Evolutionary conservation across 2,797 vertebrate genomes (phyloP).

Genomic region (Rhinichthys osculus): DNA sequence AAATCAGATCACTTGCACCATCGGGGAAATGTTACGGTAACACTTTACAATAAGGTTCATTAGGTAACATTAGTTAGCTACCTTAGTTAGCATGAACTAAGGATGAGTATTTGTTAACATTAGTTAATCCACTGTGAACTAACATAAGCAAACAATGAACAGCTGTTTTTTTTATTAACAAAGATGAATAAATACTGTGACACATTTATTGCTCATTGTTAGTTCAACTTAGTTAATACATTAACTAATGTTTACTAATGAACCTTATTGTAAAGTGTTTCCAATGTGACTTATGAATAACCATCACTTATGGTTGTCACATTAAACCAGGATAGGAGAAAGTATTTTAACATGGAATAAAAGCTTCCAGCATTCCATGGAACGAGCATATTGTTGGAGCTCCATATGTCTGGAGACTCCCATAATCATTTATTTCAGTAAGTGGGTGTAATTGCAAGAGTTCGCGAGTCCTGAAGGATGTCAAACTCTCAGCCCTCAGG

Average conservation of each 20-base stretch:
- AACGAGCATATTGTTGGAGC: background rate
- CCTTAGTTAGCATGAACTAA: too few species aligned
- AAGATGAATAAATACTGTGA: too few species aligned
- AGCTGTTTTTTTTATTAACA: too few species aligned
- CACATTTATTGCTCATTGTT: too few species aligned
- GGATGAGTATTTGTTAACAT: too few species aligned
- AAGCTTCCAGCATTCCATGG: constrained; percentile 1
- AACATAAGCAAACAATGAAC: too few species aligned
- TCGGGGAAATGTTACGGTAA: background rate
- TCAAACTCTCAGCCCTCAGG: constrained; percentile 29
- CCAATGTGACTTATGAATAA: background rate
- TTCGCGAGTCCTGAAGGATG: constrained; percentile 27
- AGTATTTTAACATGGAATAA: background rate
- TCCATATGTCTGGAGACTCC: constrained; percentile 28
- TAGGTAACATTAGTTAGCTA: too few species aligned
- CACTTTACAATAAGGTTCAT: too few species aligned
- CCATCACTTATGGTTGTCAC: background rate
- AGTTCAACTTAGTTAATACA: too few species aligned
- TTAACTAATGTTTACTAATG: too few species aligned
- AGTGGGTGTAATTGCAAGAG: constrained; percentile 22
- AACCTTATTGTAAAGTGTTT: too few species aligned
- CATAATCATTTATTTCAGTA: constrained; percentile 16
- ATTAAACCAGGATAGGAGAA: background rate
- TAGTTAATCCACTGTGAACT: too few species aligned
- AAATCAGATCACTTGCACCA: background rate